These are phyloP conservation scores for Cosmia pyralina DNA, from an alignment of 2,888 invertebrate genomes.

Conservation along the genomic window DNA sequence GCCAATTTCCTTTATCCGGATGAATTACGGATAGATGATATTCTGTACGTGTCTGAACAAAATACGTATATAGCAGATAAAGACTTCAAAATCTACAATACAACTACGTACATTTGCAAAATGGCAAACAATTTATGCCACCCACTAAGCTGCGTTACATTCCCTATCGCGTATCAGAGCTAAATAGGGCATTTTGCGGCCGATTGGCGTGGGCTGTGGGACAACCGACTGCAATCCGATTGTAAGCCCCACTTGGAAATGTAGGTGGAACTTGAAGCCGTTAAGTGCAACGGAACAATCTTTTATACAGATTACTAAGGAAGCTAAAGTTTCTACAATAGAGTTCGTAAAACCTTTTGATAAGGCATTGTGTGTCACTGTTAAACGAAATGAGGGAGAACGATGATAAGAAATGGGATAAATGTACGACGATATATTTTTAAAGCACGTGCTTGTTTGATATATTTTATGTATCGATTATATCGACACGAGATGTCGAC, in stretches of 20 bases:
- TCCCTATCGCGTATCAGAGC: constrained; percentile 32
- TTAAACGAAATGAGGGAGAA: constrained; percentile 38
- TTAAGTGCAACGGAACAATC: constrained; percentile 53
- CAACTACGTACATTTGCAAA: constrained; percentile 14
- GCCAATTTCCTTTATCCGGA: not conserved
- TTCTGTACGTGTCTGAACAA: not conserved
- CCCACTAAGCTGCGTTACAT: constrained; percentile 18
- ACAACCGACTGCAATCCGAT: constrained; percentile 55
- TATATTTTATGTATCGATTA: constrained; percentile 11
- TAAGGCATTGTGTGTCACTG: constrained; percentile 32
- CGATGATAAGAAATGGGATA: constrained; percentile 17
- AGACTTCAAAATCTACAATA: constrained; percentile 1
- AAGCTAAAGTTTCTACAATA: constrained; percentile 43
- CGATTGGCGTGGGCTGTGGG: constrained; percentile 16
- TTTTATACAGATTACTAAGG: constrained; percentile 47
- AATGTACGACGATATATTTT: constrained; percentile 9
- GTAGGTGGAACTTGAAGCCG: constrained; percentile 41
- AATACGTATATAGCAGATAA: not conserved
- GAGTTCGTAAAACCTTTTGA: constrained; percentile 35
- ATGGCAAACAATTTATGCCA: constrained; percentile 33
- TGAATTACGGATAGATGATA: not conserved
- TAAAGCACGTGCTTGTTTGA: not conserved
- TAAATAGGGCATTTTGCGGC: constrained; percentile 24
- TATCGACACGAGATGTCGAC: not conserved
- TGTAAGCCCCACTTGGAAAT: constrained; percentile 61